Evolutionary conservation across 2,113 vertebrate species (phyloP).

Genomic region (Neodontobutis hainanensis): DNA sequence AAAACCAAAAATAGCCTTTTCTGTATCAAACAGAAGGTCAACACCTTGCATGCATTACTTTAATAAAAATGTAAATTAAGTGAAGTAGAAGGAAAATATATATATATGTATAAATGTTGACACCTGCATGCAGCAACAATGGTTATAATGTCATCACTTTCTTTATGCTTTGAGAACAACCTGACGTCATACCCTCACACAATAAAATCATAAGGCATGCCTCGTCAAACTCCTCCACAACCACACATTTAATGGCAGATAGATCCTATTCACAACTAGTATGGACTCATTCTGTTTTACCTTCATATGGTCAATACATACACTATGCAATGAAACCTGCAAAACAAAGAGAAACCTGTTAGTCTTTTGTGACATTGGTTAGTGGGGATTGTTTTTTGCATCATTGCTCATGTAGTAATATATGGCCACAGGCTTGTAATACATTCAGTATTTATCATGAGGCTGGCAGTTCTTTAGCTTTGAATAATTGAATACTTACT

Average conservation of each 20-base stretch:
- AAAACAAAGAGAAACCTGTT: slow-evolving; percentile 37
- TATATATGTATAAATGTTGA: slow-evolving; percentile 78
- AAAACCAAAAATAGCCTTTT: slow-evolving; percentile 46
- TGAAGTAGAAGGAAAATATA: slow-evolving; percentile 40
- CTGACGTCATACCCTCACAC: slow-evolving; percentile 78
- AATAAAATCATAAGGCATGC: slow-evolving; percentile 94
- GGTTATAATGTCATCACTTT: slow-evolving; percentile 84
- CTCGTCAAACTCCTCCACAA: slow-evolving; percentile 79
- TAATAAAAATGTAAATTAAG: slow-evolving; percentile 64
- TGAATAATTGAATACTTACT: slow-evolving; percentile 70
- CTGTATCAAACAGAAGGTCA: slow-evolving; percentile 74
- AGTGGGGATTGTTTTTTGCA: background rate
- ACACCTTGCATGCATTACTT: slow-evolving; percentile 80
- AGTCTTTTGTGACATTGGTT: background rate
- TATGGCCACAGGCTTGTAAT: slow-evolving; percentile 17
- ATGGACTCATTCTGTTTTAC: slow-evolving; percentile 68
- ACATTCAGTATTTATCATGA: slow-evolving; percentile 33
- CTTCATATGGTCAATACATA: slow-evolving; percentile 77
- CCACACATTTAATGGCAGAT: slow-evolving; percentile 71
- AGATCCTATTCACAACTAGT: slow-evolving; percentile 57
- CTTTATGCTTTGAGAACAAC: slow-evolving; percentile 77
- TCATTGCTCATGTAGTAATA: slow-evolving; percentile 8
- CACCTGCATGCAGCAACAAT: slow-evolving; percentile 92
- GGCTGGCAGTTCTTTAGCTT: slow-evolving; percentile 14
- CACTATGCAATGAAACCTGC: slow-evolving; percentile 66